phyloP scores from a whole-genome alignment of 92 coral and sea anemone species.

The Montipora capitata region DNA sequence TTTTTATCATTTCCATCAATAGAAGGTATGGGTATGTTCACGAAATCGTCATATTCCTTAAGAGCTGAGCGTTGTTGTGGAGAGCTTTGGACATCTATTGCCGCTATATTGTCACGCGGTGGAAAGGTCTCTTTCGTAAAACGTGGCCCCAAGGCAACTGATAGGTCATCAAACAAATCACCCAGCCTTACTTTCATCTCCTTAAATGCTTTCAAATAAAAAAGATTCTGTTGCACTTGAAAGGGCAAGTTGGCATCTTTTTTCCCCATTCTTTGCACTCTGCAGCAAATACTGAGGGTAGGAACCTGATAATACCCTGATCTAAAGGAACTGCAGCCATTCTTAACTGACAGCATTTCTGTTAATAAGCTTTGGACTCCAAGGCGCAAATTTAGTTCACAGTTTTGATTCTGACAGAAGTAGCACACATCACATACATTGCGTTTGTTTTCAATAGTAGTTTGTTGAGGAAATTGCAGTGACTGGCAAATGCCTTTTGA shows the following conservation, averaged over 20 bases:
- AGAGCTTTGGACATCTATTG: neutral
- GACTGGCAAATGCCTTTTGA: constrained; percentile 52
- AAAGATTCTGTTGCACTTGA: neutral
- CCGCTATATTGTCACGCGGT: neutral
- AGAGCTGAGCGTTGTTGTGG: neutral
- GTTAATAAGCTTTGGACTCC: neutral
- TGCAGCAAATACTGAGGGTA: constrained; percentile 70
- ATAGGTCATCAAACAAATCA: constrained; percentile 9
- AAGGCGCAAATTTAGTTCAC: neutral
- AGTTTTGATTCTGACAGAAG: constrained; percentile 17
- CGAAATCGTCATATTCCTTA: neutral
- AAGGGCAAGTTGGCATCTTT: neutral
- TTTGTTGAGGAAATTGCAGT: constrained; percentile 24
- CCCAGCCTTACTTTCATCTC: neutral
- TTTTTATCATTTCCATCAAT: neutral
- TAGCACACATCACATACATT: constrained; percentile 83
- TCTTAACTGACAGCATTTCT: neutral
- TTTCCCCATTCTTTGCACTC: neutral
- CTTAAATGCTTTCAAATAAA: neutral
- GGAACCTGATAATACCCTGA: constrained; percentile 42
- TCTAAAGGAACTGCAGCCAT: constrained; percentile 54
- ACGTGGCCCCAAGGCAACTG: neutral
- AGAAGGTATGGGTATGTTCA: neutral
- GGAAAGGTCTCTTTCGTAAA: neutral
- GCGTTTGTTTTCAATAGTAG: constrained; percentile 23